Base-by-base conservation (phyloP, 2,888 invertebrate genomes). In the Cacoxenus indagator region DNA sequence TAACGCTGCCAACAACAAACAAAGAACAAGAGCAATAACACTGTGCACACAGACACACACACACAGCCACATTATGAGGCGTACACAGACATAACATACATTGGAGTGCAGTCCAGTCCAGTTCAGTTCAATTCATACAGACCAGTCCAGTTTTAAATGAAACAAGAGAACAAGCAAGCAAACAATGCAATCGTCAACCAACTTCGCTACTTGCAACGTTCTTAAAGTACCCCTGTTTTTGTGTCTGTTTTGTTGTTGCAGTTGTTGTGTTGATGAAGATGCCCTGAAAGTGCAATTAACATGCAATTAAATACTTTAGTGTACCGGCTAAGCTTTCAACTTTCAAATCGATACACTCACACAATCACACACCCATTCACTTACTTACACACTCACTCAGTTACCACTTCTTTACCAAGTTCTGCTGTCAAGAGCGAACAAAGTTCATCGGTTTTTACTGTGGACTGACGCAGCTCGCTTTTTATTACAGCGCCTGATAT, bases 251-350 rank as follows among this genome's bases (percentile, higher is more conserved):
- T n/a, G n/a, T n/a, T n/a, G n/a, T n/a, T n/a, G n/a, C n/a, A n/a
- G n/a, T n/a, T n/a, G n/a, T n/a, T n/a, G n/a, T 55, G 27, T 59
- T 27, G 14, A 14, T 27, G 27, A 26, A 59, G 57, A 59, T 65
- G 72, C 70, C 69, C 77, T 74, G 78, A 72, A 77, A 73, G 72
- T 76, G 75, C 84, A 84, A 82, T 82, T 81, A 82, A 82, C 84
- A 82, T 84, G 81, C 81, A 82, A 82, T 82, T 84, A 84, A 82
- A 81, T 59, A 59, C 57, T 59, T 59, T 59, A 26, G 48, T 17
- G 46, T 46, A 14, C 6, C 14, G 46, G n/a, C n/a, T 5, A 8
- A 46, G n/a, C 4, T 46, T 46, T 54, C 3, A 54, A 22, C 11
- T 54, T n/a, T n/a, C n/a, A n/a, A n/a, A n/a, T n/a, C n/a, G n/a